Base-by-base conservation (phyloP, 2,888 invertebrate genomes). In the Dasypolia templi region DNA sequence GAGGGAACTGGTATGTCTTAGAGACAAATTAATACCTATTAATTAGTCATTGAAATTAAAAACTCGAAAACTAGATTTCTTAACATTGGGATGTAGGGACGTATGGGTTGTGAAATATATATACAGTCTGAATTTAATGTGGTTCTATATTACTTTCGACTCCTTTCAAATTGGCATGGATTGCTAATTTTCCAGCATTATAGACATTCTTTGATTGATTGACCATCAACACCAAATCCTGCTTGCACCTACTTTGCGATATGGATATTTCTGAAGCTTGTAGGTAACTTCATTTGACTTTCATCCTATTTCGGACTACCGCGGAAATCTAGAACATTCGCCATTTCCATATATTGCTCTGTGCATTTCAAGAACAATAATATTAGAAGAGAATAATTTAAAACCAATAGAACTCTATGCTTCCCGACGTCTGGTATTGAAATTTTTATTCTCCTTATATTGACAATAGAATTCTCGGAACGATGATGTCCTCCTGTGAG, bases 391-490 rank as follows among this genome's bases (percentile, higher is more conserved):
- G 17, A n/a, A 72, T 66, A 53, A 86, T 72, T 75, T 71, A 35
- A 77, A 81, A 81, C 39, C 39, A 58, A 75, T 75, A 81, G 76
- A 70, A 65, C 59, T 58, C 44, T 39, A 63, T 71, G 58, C 58
- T 67, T 26, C 9, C 44, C 44, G 22, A 74, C 70, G 76, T 86
- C 74, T 86, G 72, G 56, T 64, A 77, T 75, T 76, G 75, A 70
- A 71, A 87, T 80, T 80, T 70, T 79, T 75, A 67, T 86, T 51
- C 69, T 66, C 59, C 63, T 76, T 64, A 77, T 83, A 77, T 83
- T 81, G 74, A 79, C 77, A 86, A 81, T 77, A 66, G 72, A 84
- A 83, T 81, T 83, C 72, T 67, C 51, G 44, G 63, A 79, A 71
- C 53, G 39, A 72, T 79, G 87, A 79, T 75, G 80, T 77, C 73